Evolutionary conservation across 2,888 invertebrate genomes (phyloP), one percentile per base, ranked within the genome.

Genomic region (Aphidoletes aphidimyza): DNA sequence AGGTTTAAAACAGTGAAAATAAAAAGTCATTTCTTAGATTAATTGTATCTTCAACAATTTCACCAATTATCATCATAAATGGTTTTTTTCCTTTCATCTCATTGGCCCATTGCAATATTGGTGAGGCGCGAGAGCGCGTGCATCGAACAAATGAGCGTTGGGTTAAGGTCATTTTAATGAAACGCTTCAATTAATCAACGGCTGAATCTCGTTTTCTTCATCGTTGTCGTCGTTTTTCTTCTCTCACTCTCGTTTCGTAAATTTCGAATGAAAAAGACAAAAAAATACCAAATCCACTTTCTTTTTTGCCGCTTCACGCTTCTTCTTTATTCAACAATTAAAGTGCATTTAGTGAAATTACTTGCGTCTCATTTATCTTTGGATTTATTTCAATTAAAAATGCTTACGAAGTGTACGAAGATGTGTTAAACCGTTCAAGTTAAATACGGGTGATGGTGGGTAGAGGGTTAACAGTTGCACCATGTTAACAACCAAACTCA

Each of bases 141-240:
- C n/a, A n/a, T n/a, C n/a, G n/a, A n/a, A n/a, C n/a, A 54, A n/a
- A 30, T 34, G 8, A 0, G 34, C 69, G 11, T 9, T 11, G 69
- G 11, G 30, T n/a, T n/a, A 69, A 69, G 69, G 30, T 69, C 69
- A 69, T 69, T 69, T 30, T 30, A 11, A 69, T 69, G 69, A 69
- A 69, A 69, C 14, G 69, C 69, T 30, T 17, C 69, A 69, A 69
- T 69, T 69, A 69, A 69, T 69, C 69, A 69, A 69, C 69, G 69
- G 69, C 11, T n/a, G 69, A 69, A 69, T 69, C 69, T 17, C 69
- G 2, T 54, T 54, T 22, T 54, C 26, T 19, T 19, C 17, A 5
- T 30, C 34, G 14, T 69, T 14, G 11, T 69, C 17, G 9, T 69
- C 30, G 11, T 30, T 69, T 0, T 69, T 14, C 1, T 54, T 54